Conservation (phyloP, 2,113 vertebrate genomes). For the Diadophis punctatus region DNA sequence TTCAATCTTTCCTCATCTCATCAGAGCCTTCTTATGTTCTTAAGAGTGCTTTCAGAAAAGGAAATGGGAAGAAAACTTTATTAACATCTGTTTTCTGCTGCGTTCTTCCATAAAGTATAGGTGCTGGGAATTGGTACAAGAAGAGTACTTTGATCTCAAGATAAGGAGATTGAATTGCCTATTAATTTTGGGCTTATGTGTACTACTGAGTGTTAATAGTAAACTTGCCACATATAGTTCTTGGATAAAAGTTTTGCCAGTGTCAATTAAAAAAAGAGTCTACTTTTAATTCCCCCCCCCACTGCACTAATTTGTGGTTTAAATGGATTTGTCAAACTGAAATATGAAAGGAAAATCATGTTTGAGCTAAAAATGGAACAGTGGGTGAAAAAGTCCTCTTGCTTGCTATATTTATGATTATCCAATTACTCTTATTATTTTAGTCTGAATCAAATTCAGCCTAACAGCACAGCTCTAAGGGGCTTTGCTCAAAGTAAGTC, state of each 20-base stretch:
- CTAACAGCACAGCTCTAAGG: not conserved
- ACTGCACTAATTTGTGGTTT: not conserved
- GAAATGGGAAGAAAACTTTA: not conserved
- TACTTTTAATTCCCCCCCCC: not conserved
- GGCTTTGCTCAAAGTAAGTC: not conserved
- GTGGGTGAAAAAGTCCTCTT: not conserved
- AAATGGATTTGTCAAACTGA: not conserved
- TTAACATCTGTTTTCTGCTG: no score
- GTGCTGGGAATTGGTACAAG: not conserved
- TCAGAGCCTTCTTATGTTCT: not conserved
- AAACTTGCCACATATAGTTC: not conserved
- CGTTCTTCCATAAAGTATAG: not conserved
- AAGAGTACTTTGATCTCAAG: not conserved
- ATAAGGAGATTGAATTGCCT: not conserved
- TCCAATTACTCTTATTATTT: conserved; percentile 41
- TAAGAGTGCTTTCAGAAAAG: not conserved
- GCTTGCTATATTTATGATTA: not conserved
- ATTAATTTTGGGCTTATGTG: not conserved
- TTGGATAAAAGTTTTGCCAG: not conserved
- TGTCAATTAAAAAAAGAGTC: not conserved
- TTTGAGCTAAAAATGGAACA: not conserved
- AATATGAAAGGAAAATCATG: not conserved
- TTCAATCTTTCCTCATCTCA: not conserved
- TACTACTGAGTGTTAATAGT: not conserved
- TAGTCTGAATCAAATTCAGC: not conserved